Evolutionary conservation across 2,888 invertebrate species (phyloP).

Genomic region (Lepidochrysops patricia): DNA sequence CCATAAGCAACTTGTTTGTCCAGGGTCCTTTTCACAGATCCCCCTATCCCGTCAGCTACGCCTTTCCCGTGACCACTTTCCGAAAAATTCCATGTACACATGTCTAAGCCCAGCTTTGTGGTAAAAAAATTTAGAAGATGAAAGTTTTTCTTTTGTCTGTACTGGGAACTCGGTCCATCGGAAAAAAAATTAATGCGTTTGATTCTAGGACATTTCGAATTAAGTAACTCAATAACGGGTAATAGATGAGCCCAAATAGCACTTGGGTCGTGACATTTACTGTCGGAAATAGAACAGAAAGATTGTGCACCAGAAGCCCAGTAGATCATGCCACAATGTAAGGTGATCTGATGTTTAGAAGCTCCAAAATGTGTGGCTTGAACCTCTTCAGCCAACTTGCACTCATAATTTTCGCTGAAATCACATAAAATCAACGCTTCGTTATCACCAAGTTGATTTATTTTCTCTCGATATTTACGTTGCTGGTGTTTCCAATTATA

Average conservation of each 20-base stretch:
- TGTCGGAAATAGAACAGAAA: slow-evolving; percentile 24
- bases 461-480: slow-evolving; percentile 21
- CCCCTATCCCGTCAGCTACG: slow-evolving; percentile 4
- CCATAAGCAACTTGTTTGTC: no score
- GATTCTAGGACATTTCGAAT: slow-evolving; percentile 18
- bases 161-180: slow-evolving; percentile 28
- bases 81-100: slow-evolving; percentile 5
- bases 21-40: no score
- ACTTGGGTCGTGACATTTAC: slow-evolving; percentile 22
- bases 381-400: slow-evolving; percentile 25
- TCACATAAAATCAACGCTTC: slow-evolving; percentile 24
- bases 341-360: slow-evolving; percentile 23
- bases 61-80: slow-evolving; percentile 4
- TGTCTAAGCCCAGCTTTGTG: slow-evolving; percentile 15
- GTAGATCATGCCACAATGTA: slow-evolving; percentile 27
- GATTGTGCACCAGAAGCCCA: slow-evolving; percentile 21
- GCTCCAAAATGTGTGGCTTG: slow-evolving; percentile 28
- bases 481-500: slow-evolving; percentile 25
- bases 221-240: slow-evolving; percentile 23
- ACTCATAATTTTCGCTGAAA: slow-evolving; percentile 27
- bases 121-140: slow-evolving; percentile 23
- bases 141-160: slow-evolving; percentile 29
- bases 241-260: slow-evolving; percentile 25
- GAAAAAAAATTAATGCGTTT: slow-evolving; percentile 27
- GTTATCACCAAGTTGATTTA: slow-evolving; percentile 18